Percentiles rank a stretch among this genome's conserved stretches.
Evolutionary conservation across 2,113 vertebrate species (phyloP).

Genomic region (Pelusios castaneus): DNA sequence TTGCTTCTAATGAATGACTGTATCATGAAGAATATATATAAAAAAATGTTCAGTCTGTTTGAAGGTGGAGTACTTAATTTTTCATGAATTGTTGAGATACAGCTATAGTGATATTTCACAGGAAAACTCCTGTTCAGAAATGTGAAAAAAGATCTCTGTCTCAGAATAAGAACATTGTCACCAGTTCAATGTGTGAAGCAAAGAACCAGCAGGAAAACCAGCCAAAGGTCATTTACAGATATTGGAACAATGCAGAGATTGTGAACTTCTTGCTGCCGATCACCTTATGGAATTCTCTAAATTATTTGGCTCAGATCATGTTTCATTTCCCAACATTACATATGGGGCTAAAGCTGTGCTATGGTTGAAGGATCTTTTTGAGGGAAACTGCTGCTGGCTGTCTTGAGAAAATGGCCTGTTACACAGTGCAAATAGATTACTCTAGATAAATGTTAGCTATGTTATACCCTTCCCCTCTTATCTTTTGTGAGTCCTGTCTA

Average conservation of each 20-base stretch:
- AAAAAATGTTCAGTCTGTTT: background rate
- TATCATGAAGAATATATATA: background rate
- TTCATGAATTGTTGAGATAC: background rate
- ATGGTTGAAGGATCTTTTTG: background rate
- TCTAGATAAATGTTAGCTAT: background rate
- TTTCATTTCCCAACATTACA: background rate
- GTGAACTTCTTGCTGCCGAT: background rate
- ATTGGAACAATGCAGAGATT: constrained; percentile 6
- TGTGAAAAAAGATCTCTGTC: background rate
- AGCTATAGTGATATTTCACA: background rate
- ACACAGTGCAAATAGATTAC: background rate
- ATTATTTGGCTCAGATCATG: background rate
- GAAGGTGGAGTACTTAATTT: background rate
- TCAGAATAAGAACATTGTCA: constrained; percentile 10
- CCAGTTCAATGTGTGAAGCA: background rate
- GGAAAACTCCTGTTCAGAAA: constrained; percentile 19
- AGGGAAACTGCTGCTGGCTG: background rate
- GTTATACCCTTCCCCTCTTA: background rate
- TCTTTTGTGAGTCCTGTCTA: background rate
- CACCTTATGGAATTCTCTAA: constrained; percentile 10
- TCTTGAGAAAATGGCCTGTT: background rate
- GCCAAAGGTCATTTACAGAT: constrained; percentile 1
- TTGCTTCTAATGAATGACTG: background rate
- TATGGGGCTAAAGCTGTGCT: background rate
- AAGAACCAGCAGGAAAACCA: background rate